phyloP scores from a whole-genome alignment of 1,140 invertebrate genomes.

The Plodia interpunctella region DNA sequence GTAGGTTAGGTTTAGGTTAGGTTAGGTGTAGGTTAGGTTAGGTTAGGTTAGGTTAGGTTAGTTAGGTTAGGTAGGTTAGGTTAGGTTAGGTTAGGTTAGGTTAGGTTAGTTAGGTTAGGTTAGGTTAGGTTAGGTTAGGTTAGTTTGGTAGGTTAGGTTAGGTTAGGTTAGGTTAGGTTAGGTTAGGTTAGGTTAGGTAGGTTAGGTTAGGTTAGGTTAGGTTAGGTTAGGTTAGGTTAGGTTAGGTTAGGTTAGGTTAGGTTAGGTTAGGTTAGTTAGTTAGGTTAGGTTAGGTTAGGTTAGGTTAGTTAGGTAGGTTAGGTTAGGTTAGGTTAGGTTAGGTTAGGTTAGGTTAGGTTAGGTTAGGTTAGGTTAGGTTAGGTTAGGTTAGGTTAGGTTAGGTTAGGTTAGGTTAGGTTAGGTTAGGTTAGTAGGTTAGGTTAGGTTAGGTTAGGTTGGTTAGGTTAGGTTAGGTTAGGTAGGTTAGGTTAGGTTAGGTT shows the following conservation, averaged over 20 bases:
- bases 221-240: constrained; percentile 25
- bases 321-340: constrained; percentile 21
- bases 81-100: constrained; percentile 14
- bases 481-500: constrained; percentile 45
- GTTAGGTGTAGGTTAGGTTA: constrained; percentile 34
- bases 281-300: constrained; percentile 24
- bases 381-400: constrained; percentile 22
- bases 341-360: constrained; percentile 23
- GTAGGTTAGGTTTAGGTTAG: constrained; percentile 34
- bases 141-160: constrained; percentile 23
- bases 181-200: constrained; percentile 24
- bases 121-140: constrained; percentile 23
- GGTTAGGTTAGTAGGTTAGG: constrained; percentile 14
- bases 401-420: constrained; percentile 25
- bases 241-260: constrained; percentile 28
- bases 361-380: constrained; percentile 24
- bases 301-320: constrained; percentile 28
- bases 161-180: constrained; percentile 26
- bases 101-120: constrained; percentile 19
- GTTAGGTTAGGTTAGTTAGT: constrained; percentile 22
- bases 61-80: constrained; percentile 17
- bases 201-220: constrained; percentile 29
- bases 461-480: constrained; percentile 20
- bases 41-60: constrained; percentile 33
- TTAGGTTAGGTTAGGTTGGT: constrained; percentile 13